Base-by-base conservation (phyloP, 23 tunicate species). In the Phallusia fumigata region DNA sequence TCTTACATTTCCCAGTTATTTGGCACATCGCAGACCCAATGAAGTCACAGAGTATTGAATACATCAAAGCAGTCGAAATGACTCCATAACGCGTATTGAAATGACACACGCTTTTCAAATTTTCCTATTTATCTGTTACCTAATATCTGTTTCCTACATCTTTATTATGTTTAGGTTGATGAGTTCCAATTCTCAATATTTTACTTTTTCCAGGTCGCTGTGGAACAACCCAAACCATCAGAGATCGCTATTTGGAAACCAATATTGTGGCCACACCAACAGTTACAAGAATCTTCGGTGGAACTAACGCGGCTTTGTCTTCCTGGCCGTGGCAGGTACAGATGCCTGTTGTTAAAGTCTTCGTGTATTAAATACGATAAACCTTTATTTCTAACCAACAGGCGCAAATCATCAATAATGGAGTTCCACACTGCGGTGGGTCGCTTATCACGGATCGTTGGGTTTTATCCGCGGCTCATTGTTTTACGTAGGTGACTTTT, bases 251-350 rank as follows among this genome's bases (percentile, higher is more conserved):
- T 16, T 19, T 77, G 1, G 80, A 77, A 40, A 36, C 47, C 19
- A 19, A 11, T 11, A 12, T 13, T 77, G 8, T 45, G 65, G 31
- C 65, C 76, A 65, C 65, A 0, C 33, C 34, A 3, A 81, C 83
- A 22, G 35, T 22, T 5, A n/a, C 32, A 21, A 75, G 90, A 80
- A 84, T 86, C 26, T 52, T 50, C 15, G 84, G 90, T 0, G 90
- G 90, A 52, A 24, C 26, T 31, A 33, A 19, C 36, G 65, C 90
- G 6, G 84, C 75, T 2, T 35, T 64, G 6, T 49, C 84, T 0
- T 84, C 90, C 0, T 86, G 90, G 90, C 90, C 90, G 24, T 86
- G 90, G 90, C 34, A 31, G 80, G 80, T 77, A 24, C 28, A 58
- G 69, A 40, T 3, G 10, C 10, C 47, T 5, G 47, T 40, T 40